Base-by-base conservation (phyloP, 2,797 vertebrate species). In the Euthynnus affinis region DNA sequence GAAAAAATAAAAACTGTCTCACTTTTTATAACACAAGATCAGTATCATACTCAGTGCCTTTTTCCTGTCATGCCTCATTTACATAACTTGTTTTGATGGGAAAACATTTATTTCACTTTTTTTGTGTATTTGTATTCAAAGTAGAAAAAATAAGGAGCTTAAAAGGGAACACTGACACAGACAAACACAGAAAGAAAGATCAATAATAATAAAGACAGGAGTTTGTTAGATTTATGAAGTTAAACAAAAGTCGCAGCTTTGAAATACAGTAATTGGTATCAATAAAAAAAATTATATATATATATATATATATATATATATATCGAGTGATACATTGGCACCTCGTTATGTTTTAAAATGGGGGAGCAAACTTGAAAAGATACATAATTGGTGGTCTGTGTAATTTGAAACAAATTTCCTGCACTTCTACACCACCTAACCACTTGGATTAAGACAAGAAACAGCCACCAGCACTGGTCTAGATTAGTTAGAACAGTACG, bases 41-140 rank as follows among this genome's bases (percentile, higher is more conserved):
- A 49, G 20, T 7, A 6, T n/a, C 46, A n/a, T 17, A 5, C 44
- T 46, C 5, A 6, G 15, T 46, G 4, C 14, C 12, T 17, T 46
- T 6, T 46, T 5, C 44, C 44, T 14, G 44, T 46, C 15, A 46
- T 46, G 14, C 3, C 25, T 62, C 29, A 3, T 22, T 67, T 18
- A 37, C 13, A 27, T 59, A 22, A 59, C 48, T 52, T 1, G 2
- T 48, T 49, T 51, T 51, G 18, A 9, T 44, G 18, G 32, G 1
- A 20, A 71, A 62, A 70, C 10, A 29, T 58, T 42, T 14, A 34
- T 25, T 44, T n/a, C 0, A 18, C 4, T 52, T 57, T 52, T 57
- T 73, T 7, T 74, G 44, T 27, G 29, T 17, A 68, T 70, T 61
- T 53, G 12, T 8, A 32, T 61, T 57, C 23, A 72, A 62, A 67